These are phyloP conservation scores for Lepidocyrtoides sp. DNA, from an alignment of 2,888 invertebrate species.

Conservation along the genomic window DNA sequence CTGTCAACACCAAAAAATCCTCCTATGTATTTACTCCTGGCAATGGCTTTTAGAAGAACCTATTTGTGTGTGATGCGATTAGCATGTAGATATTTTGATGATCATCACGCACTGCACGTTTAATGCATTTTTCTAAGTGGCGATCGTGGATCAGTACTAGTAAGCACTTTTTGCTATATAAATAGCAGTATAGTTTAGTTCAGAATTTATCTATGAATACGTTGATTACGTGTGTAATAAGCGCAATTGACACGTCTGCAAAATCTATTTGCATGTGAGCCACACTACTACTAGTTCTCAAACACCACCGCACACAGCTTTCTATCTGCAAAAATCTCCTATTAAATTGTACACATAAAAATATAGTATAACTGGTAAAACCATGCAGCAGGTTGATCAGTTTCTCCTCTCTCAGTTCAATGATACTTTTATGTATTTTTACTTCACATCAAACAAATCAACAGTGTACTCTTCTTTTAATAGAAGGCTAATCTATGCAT, in stretches of 20 bases:
- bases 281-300: background rate
- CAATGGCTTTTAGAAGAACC: background rate
- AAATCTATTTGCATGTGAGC: constrained; percentile 53
- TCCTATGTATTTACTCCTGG: background rate
- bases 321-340: no score
- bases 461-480: background rate
- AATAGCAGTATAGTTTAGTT: background rate
- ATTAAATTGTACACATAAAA: no score
- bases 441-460: background rate
- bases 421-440: constrained; percentile 24
- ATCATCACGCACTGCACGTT: constrained; percentile 51
- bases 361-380: background rate
- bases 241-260: constrained; percentile 18
- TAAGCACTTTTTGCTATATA: background rate
- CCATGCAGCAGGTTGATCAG: constrained; percentile 25
- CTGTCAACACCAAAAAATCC: constrained; percentile 51
- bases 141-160: background rate
- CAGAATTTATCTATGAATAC: background rate
- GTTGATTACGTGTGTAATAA: constrained; percentile 1
- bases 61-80: constrained; percentile 14
- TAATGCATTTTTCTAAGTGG: constrained; percentile 11
- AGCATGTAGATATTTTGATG: background rate
- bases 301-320: background rate
- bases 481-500: background rate
- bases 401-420: constrained; percentile 31